phyloP scores from a whole-genome alignment of 2,797 vertebrate species.

The Helarctos malayanus region DNA sequence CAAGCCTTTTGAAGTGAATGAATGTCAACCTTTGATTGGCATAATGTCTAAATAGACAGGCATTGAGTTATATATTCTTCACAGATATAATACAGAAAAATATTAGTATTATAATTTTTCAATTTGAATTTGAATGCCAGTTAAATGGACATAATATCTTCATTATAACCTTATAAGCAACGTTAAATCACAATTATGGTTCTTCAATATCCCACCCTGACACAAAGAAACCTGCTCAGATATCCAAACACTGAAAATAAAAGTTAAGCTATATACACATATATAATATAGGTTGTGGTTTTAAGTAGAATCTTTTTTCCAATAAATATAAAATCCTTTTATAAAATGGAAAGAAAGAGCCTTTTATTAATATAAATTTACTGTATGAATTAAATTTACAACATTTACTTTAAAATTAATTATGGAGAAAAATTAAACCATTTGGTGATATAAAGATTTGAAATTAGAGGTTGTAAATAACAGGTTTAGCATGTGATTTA shows the following conservation, averaged over 20 bases:
- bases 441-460: neutral
- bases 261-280: neutral
- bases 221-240: conserved; percentile 13
- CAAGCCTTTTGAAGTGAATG: conserved; percentile 31
- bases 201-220: neutral
- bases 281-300: neutral
- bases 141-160: conserved; percentile 24
- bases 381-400: neutral
- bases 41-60: neutral
- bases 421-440: neutral
- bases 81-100: conserved; percentile 22
- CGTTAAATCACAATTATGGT: neutral
- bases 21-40: conserved; percentile 17
- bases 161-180: neutral
- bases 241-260: neutral
- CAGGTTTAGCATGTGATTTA: neutral
- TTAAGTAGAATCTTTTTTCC: neutral
- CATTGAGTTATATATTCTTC: conserved; percentile 22
- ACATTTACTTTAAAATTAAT: conserved; percentile 32
- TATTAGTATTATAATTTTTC: neutral
- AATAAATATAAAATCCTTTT: conserved; percentile 36
- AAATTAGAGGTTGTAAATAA: conserved; percentile 17
- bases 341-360: neutral
- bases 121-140: conserved; percentile 54
- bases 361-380: neutral